These are phyloP conservation scores for Acrobasis repandana DNA, from an alignment of 2,888 invertebrate genomes.

Conservation along the genomic window DNA sequence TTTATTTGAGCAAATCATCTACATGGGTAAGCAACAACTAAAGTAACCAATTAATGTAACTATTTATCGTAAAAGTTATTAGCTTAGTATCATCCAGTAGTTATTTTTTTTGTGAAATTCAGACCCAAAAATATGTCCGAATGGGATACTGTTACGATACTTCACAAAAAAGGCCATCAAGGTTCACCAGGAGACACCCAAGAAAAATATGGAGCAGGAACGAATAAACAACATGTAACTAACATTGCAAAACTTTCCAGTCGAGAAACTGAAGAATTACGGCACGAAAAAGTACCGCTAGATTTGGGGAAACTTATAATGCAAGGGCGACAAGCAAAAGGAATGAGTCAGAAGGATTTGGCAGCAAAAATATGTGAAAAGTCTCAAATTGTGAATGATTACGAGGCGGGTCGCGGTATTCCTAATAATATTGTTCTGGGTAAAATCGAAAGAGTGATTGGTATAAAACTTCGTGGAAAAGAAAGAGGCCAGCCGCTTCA, in stretches of 20 bases:
- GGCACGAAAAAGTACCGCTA: slow-evolving; percentile 91
- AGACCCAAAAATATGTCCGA: slow-evolving; percentile 85
- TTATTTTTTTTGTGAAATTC: slow-evolving; percentile 30
- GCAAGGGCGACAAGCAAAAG: slow-evolving; percentile 96
- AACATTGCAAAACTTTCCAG: slow-evolving; percentile 99
- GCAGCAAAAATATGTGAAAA: slow-evolving; percentile 99
- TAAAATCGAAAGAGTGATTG: slow-evolving; percentile 97
- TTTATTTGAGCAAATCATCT: background rate
- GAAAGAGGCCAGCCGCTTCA: slow-evolving; percentile 93
- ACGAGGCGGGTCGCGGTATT: slow-evolving; percentile 98
- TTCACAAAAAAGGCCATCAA: slow-evolving; percentile 95
- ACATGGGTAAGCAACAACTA: background rate
- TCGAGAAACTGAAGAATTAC: slow-evolving; percentile 99
- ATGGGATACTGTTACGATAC: slow-evolving; percentile 95
- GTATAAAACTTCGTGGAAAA: slow-evolving; percentile 97
- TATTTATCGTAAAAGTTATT: slow-evolving; percentile 20
- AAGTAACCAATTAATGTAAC: slow-evolving; percentile 23
- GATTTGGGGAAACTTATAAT: slow-evolving; percentile 97
- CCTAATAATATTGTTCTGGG: slow-evolving; percentile 98
- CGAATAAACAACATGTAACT: slow-evolving; percentile 98
- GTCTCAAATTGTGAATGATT: slow-evolving; percentile 97
- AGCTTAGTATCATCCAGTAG: background rate
- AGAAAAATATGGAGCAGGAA: slow-evolving; percentile 98
- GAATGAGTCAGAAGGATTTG: slow-evolving; percentile 98
- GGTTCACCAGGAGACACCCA: slow-evolving; percentile 96